Base-by-base conservation (phyloP, 2,113 vertebrate genomes). In the Mesembrinibis cayennensis region DNA sequence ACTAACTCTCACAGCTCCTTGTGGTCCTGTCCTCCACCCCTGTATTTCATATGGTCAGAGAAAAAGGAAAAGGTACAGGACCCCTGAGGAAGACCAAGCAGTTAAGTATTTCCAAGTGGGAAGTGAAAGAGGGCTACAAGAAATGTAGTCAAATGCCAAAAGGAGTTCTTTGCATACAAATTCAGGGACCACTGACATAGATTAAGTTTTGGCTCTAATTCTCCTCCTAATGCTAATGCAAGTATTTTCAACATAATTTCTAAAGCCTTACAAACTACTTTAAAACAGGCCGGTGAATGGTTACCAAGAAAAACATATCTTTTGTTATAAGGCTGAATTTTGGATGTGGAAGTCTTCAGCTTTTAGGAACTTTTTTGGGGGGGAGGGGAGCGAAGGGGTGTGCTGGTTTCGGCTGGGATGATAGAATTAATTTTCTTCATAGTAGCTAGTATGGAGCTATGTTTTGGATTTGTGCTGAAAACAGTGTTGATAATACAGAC, bases 241-340 rank as follows among this genome's bases (percentile, higher is more conserved):
- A 40, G 27, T 62, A 53, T 72, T 95, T 90, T 61, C 16, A 82
- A 59, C 16, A 3, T 23, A 61, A 49, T 65, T 89, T 86, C 58
- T 81, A 38, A 83, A 80, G 44, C 23, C 20, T 61, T 72, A 62
- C 9, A 45, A 81, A 11, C 10, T 50, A 12, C 67, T 66, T 81
- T 36, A 65, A 77, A 80, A 53, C 23, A 73, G 8, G 53, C 32
- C 58, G 69, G 30, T 61, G 36, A 65, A 81, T 18, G 40, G 36
- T 53, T 63, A 92, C 40, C 4, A 56, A 65, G 16, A 42, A 88
- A 70, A 82, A 42, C 0, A 0, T 8, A 5, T 18, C 3, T 56
- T 77, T 61, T 76, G 21, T 65, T 79, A 56, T 16, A 40, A 80
- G 47, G 27, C 13, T 40, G 5, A 36, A 88, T 80, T 49, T 82